These are phyloP conservation scores for Drosophila rellima DNA, from an alignment of 2,888 invertebrate genomes.

Conservation along the genomic window DNA sequence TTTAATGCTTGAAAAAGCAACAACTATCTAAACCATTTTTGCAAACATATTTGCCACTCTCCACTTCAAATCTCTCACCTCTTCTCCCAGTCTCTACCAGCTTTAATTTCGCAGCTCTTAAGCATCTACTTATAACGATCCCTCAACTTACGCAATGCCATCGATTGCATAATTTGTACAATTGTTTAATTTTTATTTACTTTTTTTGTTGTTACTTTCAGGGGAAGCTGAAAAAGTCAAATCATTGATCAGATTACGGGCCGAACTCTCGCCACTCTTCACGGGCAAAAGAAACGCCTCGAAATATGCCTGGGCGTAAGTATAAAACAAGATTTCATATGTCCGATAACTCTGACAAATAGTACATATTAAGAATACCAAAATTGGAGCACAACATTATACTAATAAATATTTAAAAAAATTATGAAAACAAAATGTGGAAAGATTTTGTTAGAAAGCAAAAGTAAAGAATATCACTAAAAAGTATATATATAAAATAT, in stretches of 20 bases:
- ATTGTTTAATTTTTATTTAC: conserved; percentile 42
- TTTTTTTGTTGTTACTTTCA: conserved; percentile 58
- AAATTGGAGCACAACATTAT: background rate
- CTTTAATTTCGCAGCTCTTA: conserved; percentile 1
- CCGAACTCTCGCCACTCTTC: conserved; percentile 86
- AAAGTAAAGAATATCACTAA: no score
- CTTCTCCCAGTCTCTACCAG: background rate
- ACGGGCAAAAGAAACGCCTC: conserved; percentile 86
- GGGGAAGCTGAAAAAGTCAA: conserved; percentile 86
- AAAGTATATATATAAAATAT: no score
- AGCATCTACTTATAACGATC: conserved; percentile 21
- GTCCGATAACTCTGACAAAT: background rate
- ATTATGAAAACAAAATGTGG: no score
- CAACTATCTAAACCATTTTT: conserved; percentile 7
- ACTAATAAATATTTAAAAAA: background rate
- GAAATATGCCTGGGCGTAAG: conserved; percentile 86
- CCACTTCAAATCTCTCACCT: background rate
- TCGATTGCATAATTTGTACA: conserved; percentile 50
- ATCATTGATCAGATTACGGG: conserved; percentile 85
- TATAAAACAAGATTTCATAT: conserved; percentile 52
- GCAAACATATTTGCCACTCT: background rate
- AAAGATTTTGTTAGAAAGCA: no score
- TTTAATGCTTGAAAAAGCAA: conserved; percentile 1
- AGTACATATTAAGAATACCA: background rate
- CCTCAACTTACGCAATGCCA: conserved; percentile 27